Conservation (phyloP, 2,113 vertebrate genomes). For the Paradoxurus hermaphroditus region DNA sequence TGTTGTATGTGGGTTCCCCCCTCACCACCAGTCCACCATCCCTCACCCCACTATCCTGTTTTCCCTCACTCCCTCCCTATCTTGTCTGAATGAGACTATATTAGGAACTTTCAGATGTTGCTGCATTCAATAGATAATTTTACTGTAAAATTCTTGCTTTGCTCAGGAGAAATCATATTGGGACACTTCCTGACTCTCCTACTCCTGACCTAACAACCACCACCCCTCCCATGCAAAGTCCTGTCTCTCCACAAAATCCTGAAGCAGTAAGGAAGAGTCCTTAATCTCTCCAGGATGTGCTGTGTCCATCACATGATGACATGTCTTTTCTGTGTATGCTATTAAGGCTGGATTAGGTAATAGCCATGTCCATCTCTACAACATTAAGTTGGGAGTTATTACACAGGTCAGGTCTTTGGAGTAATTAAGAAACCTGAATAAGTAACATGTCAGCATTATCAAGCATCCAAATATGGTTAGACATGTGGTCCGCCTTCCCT, state of each 20-base stretch:
- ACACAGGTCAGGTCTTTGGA: not conserved
- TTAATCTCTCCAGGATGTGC: not conserved
- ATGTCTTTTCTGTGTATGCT: not conserved
- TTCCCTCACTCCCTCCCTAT: not conserved
- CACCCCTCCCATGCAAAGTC: not conserved
- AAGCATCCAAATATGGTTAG: not conserved
- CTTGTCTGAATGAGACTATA: not conserved
- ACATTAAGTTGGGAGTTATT: not conserved
- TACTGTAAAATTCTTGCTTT: slow-evolving; percentile 2
- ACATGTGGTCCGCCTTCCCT: not conserved
- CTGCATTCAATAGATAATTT: slow-evolving; percentile 2
- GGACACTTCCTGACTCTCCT: not conserved
- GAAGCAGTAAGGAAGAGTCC: not conserved
- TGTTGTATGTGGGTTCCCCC: not conserved
- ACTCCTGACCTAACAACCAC: not conserved
- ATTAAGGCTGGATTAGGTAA: not conserved
- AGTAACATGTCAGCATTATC: slow-evolving; percentile 1
- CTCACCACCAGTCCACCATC: not conserved
- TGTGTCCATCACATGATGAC: not conserved
- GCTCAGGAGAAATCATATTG: not conserved
- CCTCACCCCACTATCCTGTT: not conserved
- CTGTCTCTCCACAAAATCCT: not conserved
- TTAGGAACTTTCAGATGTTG: not conserved
- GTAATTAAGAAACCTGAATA: not conserved
- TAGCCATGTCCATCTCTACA: not conserved